phyloP scores from a whole-genome alignment of 2,888 invertebrate genomes.

The Cloeon dipterum region DNA sequence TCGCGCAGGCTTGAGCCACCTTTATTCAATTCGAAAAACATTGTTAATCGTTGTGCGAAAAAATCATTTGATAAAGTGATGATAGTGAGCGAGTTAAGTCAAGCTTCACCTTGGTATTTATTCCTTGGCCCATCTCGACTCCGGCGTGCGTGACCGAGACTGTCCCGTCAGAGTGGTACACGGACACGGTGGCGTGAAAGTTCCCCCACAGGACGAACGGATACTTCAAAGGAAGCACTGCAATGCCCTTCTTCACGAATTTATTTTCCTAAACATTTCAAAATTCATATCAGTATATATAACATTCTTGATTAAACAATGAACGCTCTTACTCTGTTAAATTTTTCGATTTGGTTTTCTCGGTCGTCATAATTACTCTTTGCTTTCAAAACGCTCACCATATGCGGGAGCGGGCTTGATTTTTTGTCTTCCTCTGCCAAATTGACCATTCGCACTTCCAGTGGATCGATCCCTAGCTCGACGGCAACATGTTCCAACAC shows the following conservation, averaged over 20 bases:
- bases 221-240: conserved; percentile 44
- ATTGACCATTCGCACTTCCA: conserved; percentile 30
- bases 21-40: no score
- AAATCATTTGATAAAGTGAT: no score
- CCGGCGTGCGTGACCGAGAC: conserved; percentile 49
- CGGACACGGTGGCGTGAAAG: conserved; percentile 32
- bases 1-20: conserved; percentile 50
- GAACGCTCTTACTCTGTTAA: conserved; percentile 28
- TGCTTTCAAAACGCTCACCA: conserved; percentile 29
- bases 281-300: neutral
- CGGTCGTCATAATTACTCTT: conserved; percentile 31
- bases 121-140: conserved; percentile 60
- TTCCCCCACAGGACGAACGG: conserved; percentile 26
- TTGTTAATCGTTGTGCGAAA: no score
- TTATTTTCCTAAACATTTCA: no score
- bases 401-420: conserved; percentile 21
- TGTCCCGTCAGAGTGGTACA: conserved; percentile 46
- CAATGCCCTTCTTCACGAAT: conserved; percentile 45
- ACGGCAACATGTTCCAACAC: conserved; percentile 42
- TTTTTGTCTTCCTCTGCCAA: conserved; percentile 22
- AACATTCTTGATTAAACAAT: neutral
- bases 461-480: conserved; percentile 27
- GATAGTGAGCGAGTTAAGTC: no score
- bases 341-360: conserved; percentile 26
- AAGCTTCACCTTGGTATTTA: conserved; percentile 42